Conservation (phyloP, 2,113 vertebrate species). For the Megalops atlanticus region DNA sequence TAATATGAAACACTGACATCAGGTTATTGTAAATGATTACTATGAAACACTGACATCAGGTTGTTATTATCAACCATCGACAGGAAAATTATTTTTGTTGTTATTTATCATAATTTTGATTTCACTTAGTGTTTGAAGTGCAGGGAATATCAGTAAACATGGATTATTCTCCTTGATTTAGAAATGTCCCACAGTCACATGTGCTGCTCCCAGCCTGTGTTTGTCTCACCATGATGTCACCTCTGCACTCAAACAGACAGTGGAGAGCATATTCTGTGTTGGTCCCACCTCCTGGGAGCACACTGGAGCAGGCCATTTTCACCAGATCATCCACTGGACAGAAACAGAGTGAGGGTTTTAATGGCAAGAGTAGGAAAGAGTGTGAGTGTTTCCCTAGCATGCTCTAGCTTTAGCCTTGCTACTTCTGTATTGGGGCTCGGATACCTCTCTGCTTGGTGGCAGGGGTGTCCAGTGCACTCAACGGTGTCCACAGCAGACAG, state of each 20-base stretch:
- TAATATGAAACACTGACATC: too few species aligned
- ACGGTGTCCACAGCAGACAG: conserved; percentile 81
- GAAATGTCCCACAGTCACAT: too few species aligned
- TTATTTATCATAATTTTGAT: too few species aligned
- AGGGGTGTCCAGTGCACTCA: conserved; percentile 74
- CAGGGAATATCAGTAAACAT: too few species aligned
- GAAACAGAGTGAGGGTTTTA: conserved; percentile 51
- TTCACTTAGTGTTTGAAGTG: too few species aligned
- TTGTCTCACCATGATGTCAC: conserved; percentile 79
- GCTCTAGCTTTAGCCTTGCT: too few species aligned
- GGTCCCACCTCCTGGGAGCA: conserved; percentile 83
- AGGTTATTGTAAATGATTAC: too few species aligned
- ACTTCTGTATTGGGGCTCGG: not conserved
- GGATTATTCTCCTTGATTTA: too few species aligned
- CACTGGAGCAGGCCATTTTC: conserved; percentile 85
- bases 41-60: too few species aligned
- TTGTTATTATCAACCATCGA: too few species aligned
- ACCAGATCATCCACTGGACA: conserved; percentile 81
- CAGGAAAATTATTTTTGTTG: too few species aligned
- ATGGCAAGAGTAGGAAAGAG: not conserved
- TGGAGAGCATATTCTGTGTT: conserved; percentile 86
- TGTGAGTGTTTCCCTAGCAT: not conserved
- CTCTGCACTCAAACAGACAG: conserved; percentile 83
- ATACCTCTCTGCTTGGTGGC: conserved; percentile 80
- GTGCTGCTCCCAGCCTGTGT: not conserved